phyloP scores from a whole-genome alignment of 2,888 invertebrate genomes.

The Acanthosepion pharaonis region DNA sequence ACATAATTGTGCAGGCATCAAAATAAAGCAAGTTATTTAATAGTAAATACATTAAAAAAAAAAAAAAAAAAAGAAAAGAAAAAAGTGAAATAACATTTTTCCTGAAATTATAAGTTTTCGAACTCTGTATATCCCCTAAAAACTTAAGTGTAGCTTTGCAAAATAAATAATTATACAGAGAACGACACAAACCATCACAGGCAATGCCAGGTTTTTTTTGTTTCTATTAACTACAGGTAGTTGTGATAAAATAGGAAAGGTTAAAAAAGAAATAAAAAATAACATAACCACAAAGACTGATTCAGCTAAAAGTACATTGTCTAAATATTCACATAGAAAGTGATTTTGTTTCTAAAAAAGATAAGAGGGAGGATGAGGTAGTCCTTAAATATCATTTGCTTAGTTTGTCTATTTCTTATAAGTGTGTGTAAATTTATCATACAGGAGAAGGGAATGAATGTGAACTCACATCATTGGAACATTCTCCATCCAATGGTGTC shows the following conservation, averaged over 20 bases:
- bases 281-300: not conserved
- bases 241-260: not conserved
- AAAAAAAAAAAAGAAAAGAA: not conserved
- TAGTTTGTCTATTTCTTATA: not conserved
- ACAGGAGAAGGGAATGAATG: slow-evolving; percentile 4
- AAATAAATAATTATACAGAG: not conserved
- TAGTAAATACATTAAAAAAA: too few relatives aligned
- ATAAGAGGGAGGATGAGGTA: not conserved
- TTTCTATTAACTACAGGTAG: not conserved
- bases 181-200: not conserved
- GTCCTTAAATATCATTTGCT: not conserved
- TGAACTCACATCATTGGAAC: slow-evolving; percentile 33
- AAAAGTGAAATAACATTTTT: not conserved
- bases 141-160: not conserved
- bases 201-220: not conserved
- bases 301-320: not conserved
- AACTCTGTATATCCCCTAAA: not conserved
- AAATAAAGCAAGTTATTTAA: too few relatives aligned
- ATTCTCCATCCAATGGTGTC: slow-evolving; percentile 33
- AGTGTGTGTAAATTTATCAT: not conserved
- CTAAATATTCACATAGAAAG: not conserved
- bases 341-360: not conserved
- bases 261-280: not conserved
- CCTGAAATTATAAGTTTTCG: not conserved
- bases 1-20: too few relatives aligned